Conservation (phyloP, 2,797 vertebrate species). For the Stomatorhinus walkeri region DNA sequence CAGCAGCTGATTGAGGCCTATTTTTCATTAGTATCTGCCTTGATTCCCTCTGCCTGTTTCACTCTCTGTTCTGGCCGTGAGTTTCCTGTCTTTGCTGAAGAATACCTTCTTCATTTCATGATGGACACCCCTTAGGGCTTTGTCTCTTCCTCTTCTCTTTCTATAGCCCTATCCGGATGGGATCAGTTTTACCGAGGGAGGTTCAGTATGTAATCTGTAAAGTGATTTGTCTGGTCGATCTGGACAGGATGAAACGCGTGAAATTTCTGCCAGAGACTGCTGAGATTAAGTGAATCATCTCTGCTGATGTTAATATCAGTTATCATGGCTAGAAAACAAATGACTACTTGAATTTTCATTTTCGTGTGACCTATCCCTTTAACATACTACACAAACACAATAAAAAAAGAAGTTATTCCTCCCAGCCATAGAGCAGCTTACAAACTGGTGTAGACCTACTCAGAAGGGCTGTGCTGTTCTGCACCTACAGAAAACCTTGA, state of each 20-base stretch:
- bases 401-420: background rate
- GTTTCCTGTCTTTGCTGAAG: background rate
- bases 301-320: background rate
- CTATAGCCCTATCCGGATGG: background rate
- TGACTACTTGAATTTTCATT: background rate
- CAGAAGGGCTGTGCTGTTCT: background rate
- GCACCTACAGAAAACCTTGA: background rate
- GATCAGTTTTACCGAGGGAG: background rate
- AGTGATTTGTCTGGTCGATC: background rate
- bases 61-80: background rate
- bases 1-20: background rate
- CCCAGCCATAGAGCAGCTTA: background rate
- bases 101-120: background rate
- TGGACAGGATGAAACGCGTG: background rate
- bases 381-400: background rate
- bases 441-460: background rate
- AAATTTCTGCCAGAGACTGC: background rate
- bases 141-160: background rate
- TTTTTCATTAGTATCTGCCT: background rate
- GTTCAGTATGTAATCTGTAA: background rate
- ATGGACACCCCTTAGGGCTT: background rate
- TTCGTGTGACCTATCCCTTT: background rate
- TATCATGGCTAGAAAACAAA: background rate
- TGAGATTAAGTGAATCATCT: background rate
- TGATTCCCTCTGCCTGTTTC: background rate